phyloP scores from a whole-genome alignment of 92 coral and sea anemone species.

The Phymanthus crucifer region DNA sequence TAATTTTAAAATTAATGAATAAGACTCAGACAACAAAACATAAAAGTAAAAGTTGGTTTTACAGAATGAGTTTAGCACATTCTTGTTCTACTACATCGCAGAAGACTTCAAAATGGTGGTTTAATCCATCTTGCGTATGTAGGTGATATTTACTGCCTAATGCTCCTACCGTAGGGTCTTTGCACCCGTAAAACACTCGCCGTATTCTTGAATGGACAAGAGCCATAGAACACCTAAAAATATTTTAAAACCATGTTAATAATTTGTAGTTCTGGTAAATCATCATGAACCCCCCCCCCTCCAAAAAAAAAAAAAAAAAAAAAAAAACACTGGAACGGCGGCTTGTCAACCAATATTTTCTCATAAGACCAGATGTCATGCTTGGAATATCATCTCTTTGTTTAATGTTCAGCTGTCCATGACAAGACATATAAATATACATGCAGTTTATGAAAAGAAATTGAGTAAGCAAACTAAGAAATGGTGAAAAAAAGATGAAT shows the following conservation, averaged over 20 bases:
- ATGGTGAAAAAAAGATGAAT: no score
- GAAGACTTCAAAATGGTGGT: conserved; percentile 94
- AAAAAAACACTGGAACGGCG: background rate
- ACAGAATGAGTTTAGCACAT: conserved; percentile 35
- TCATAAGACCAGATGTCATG: no score
- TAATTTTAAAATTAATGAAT: background rate
- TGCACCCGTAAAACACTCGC: conserved; percentile 84
- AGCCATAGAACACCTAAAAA: conserved; percentile 95
- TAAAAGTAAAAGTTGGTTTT: background rate
- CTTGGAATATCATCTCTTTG: no score
- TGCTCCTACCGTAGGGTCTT: conserved; percentile 59
- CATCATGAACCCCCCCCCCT: no score
- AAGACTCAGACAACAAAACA: background rate
- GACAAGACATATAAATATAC: no score
- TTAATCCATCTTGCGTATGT: conserved; percentile 80
- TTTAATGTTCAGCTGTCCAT: no score
- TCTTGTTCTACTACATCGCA: conserved; percentile 66
- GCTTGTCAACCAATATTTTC: no score
- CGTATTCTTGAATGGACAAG: conserved; percentile 90
- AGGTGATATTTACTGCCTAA: conserved; percentile 80
- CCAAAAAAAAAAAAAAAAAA: no score
- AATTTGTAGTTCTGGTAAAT: background rate
- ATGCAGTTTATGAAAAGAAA: no score
- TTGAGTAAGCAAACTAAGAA: no score
- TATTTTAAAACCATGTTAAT: no score